Evolutionary conservation across 2,888 invertebrate species (phyloP).

Genomic region (Athripsodes cinereus): DNA sequence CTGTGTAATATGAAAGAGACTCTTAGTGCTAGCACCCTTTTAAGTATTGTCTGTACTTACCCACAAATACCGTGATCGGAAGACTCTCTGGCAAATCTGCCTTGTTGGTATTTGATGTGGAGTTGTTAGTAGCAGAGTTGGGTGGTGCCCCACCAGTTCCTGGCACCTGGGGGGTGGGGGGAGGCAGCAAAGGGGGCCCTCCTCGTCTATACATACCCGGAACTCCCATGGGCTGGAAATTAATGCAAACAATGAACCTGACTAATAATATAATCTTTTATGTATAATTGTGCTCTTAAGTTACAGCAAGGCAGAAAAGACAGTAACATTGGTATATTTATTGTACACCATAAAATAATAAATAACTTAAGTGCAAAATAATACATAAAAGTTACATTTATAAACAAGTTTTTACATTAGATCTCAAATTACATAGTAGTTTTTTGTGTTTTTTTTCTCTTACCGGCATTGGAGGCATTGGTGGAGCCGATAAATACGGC

Average conservation of each 20-base stretch:
- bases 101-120: slow-evolving; percentile 31
- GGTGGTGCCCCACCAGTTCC: neutral
- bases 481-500: slow-evolving; percentile 61
- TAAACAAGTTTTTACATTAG: too few relatives aligned
- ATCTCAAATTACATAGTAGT: too few relatives aligned
- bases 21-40: too few relatives aligned
- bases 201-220: slow-evolving; percentile 42
- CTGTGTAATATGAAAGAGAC: too few relatives aligned
- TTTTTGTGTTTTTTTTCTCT: slow-evolving; percentile 8
- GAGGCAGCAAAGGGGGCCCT: slow-evolving; percentile 32
- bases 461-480: slow-evolving; percentile 55
- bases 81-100: slow-evolving; percentile 58
- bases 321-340: neutral
- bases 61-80: slow-evolving; percentile 95
- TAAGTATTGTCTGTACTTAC: slow-evolving; percentile 51
- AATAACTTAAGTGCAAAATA: neutral
- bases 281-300: neutral
- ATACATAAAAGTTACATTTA: too few relatives aligned
- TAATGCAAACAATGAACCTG: neutral
- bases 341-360: neutral
- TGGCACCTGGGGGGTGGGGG: slow-evolving; percentile 29
- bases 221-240: slow-evolving; percentile 8
- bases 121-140: neutral
- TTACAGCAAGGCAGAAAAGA: too few relatives aligned
- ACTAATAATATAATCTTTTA: neutral